Percentiles rank a stretch among this genome's conserved stretches.
These are phyloP conservation scores for Upupa epops DNA, from an alignment of 2,113 vertebrate genomes.

Conservation along the genomic window DNA sequence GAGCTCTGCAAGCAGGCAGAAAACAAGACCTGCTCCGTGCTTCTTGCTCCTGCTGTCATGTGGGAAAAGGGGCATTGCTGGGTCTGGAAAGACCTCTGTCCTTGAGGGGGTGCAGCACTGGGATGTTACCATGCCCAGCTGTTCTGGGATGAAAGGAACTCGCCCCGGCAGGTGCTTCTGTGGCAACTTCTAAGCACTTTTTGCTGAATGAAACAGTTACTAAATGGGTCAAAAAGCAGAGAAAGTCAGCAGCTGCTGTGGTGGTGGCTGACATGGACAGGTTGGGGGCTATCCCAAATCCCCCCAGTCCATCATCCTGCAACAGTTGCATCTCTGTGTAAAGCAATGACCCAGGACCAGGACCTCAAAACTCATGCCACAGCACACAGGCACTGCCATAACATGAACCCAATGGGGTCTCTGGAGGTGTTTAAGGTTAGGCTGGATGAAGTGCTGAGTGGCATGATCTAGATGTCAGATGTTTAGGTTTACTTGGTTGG, in stretches of 20 bases:
- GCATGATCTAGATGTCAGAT: too few species aligned
- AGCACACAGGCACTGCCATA: not conserved
- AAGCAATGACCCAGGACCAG: not conserved
- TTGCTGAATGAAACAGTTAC: not conserved
- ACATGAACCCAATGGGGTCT: accelerated
- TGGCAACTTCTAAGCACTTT: not conserved
- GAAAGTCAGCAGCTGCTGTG: not conserved
- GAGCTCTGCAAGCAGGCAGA: too few species aligned
- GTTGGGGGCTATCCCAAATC: not conserved
- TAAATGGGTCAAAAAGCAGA: not conserved
- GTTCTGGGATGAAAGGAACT: not conserved
- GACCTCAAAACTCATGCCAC: not conserved
- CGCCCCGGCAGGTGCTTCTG: not conserved
- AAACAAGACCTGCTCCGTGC: not conserved
- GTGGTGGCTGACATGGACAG: accelerated
- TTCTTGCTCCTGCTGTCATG: accelerated
- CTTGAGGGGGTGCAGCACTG: not conserved
- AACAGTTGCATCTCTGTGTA: not conserved
- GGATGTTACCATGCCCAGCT: not conserved
- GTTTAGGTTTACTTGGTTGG: too few species aligned
- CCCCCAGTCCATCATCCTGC: not conserved
- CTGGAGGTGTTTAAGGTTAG: too few species aligned
- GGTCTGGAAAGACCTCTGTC: not conserved
- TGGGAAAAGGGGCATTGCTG: accelerated
- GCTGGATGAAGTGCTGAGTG: too few species aligned